A percentile compares a stretch with the other conserved stretches of the same genome.
Conservation (phyloP, 2,888 invertebrate genomes). For the Arctia plantaginis region DNA sequence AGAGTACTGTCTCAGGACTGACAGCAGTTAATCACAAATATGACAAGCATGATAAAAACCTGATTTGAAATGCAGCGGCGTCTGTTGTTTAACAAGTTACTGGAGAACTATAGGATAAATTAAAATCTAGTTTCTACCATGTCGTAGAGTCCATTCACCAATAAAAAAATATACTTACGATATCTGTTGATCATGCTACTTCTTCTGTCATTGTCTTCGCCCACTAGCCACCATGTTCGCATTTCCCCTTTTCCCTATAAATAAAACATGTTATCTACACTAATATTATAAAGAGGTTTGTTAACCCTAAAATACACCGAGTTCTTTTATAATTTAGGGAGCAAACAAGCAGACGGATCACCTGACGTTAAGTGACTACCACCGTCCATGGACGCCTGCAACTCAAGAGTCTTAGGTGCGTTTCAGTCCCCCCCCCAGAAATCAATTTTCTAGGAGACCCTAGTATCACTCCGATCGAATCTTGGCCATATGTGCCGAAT, state of each 20-base stretch:
- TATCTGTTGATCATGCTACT: slow-evolving; percentile 67
- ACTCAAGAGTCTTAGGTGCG: too few relatives aligned
- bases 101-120: background rate
- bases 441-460: too few relatives aligned
- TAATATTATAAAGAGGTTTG: too few relatives aligned
- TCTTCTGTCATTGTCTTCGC: slow-evolving; percentile 85
- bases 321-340: too few relatives aligned
- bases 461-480: too few relatives aligned
- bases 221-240: slow-evolving; percentile 90
- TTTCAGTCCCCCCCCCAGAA: too few relatives aligned
- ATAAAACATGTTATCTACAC: slow-evolving; percentile 10
- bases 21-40: background rate
- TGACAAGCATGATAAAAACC: background rate
- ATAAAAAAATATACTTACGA: slow-evolving; percentile 63
- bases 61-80: background rate
- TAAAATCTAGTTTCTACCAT: background rate
- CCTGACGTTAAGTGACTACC: too few relatives aligned
- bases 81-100: background rate
- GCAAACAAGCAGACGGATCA: too few relatives aligned
- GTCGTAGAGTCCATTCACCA: background rate
- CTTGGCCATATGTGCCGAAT: too few relatives aligned
- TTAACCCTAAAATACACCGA: too few relatives aligned
- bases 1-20: background rate
- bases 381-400: too few relatives aligned
- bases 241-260: slow-evolving; percentile 91